Conservation (phyloP, 2,888 invertebrate species). For the Hirudinaria manillensis region DNA sequence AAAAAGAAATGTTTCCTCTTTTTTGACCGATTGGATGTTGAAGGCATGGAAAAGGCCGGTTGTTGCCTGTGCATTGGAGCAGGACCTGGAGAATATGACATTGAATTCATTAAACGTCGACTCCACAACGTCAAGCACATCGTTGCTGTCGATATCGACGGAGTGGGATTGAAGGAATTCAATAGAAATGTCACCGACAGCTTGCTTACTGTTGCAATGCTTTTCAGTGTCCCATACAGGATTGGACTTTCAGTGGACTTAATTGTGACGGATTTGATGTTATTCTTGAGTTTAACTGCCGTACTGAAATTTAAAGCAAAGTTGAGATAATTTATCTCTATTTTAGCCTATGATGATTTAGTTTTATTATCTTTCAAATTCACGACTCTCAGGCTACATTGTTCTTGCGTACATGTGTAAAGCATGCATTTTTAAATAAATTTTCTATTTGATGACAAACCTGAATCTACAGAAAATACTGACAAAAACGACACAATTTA, state of each 20-base stretch:
- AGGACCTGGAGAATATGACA: conserved; percentile 8
- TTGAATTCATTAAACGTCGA: conserved; percentile 16
- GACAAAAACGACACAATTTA: too few relatives aligned
- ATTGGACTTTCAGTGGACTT: background rate
- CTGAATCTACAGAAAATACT: too few relatives aligned
- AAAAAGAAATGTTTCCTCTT: too few relatives aligned
- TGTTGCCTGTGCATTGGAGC: conserved; percentile 5
- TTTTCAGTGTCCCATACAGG: background rate
- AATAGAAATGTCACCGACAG: background rate
- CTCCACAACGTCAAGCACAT: background rate
- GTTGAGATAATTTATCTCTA: too few relatives aligned
- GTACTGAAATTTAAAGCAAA: too few relatives aligned
- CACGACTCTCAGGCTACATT: too few relatives aligned
- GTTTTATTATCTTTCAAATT: too few relatives aligned
- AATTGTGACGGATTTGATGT: background rate
- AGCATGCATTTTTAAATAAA: too few relatives aligned
- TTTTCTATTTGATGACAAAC: too few relatives aligned
- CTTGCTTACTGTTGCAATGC: background rate
- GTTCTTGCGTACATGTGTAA: too few relatives aligned
- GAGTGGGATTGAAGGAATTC: background rate
- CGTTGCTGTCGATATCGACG: background rate
- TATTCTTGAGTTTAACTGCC: background rate
- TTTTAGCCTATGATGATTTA: too few relatives aligned
- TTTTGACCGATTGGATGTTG: background rate
- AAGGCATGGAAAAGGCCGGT: background rate